phyloP scores from a whole-genome alignment of 2,113 vertebrate species.

The Ondatra zibethicus region DNA sequence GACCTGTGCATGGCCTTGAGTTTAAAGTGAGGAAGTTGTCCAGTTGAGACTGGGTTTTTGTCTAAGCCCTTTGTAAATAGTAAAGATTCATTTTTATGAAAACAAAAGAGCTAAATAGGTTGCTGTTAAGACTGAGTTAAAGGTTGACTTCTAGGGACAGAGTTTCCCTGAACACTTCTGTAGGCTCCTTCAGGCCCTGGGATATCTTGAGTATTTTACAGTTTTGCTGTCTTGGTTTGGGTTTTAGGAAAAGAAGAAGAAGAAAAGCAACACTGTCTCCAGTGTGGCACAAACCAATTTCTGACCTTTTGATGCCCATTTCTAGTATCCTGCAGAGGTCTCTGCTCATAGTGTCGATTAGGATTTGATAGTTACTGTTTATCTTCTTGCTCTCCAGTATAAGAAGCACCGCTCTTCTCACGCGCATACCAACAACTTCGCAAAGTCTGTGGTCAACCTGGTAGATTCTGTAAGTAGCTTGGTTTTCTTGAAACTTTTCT shows the following conservation, averaged over 20 bases:
- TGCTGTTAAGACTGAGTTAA: background rate
- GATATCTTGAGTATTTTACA: background rate
- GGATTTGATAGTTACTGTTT: constrained; percentile 37
- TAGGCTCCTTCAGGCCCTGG: background rate
- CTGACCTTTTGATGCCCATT: background rate
- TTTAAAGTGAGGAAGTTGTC: background rate
- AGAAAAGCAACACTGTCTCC: background rate
- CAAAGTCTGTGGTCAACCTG: constrained; percentile 98
- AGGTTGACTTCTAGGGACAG: background rate
- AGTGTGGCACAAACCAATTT: background rate
- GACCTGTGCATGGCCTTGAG: background rate
- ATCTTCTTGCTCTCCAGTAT: constrained; percentile 86
- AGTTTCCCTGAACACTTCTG: background rate
- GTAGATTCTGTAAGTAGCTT: constrained; percentile 96
- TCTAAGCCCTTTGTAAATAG: background rate
- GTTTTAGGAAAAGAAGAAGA: background rate
- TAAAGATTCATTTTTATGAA: background rate
- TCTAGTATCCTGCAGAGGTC: constrained; percentile 23
- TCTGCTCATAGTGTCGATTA: constrained; percentile 5
- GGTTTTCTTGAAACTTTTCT: constrained; percentile 44
- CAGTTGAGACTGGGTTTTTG: background rate
- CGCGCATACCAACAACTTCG: constrained; percentile 93
- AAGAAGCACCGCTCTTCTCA: constrained; percentile 91
- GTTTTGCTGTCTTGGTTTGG: background rate
- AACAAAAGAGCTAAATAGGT: background rate